Evolutionary conservation across 1,140 invertebrate species (phyloP), one percentile per base, ranked within the genome.

Genomic region (Heterodera carotae): DNA sequence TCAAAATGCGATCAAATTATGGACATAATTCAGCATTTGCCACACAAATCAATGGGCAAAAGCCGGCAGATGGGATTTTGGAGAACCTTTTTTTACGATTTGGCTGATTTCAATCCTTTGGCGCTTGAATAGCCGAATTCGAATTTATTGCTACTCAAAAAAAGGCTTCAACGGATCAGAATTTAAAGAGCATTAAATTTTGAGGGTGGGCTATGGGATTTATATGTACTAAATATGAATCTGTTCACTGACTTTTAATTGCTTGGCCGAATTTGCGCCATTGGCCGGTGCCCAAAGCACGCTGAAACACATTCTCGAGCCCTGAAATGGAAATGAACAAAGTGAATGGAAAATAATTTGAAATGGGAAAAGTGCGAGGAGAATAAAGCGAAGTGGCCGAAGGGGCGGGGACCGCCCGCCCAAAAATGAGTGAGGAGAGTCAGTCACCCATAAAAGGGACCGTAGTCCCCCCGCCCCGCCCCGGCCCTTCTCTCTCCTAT

Each of bases 161-260:
- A 39, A 39, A n/a, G n/a, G n/a, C 48, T 15, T 18, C 48, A 53
- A 53, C 5, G 48, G 48, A 18, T 53, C 22, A 5, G 48, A 18
- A 18, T 10, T 53, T 53, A 22, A 22, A 53, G 4, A 53, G 12
- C 48, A 18, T 22, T 53, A 53, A 53, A 53, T 53, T 31, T 66
- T 66, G 62, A 29, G 25, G 62, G 62, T 10, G 27, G 10, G 62
- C 33, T n/a, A 18, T 22, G 62, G 27, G 62, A 22, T 8, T 0
- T 15, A 10, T 12, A 66, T 43, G 6, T 43, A 8, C 12, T 8
- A 43, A 43, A 8, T 43, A 8, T 12, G 39, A 43, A n/a, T n/a
- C n/a, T n/a, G n/a, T n/a, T n/a, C 39, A 75, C 71, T 33, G 15
- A 77, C 76, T 72, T 76, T 77, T 76, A 60, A 78, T 43, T 39